phyloP scores from a whole-genome alignment of 2,888 invertebrate genomes.

The Melanostoma scalare region DNA sequence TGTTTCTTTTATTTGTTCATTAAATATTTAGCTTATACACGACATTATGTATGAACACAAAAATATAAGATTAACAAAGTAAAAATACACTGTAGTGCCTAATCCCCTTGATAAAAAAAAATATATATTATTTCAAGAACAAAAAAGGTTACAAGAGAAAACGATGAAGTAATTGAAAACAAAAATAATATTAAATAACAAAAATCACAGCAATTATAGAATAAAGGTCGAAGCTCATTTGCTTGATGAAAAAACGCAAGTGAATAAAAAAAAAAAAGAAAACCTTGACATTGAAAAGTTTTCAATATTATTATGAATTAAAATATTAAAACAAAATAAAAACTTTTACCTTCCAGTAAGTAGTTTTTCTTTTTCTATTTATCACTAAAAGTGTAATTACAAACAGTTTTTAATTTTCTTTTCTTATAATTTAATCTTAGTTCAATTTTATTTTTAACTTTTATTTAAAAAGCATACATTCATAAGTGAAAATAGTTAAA shows the following conservation, averaged over 20 bases:
- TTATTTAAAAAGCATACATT: slow-evolving; percentile 68
- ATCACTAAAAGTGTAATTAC: slow-evolving; percentile 39
- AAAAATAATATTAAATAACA: slow-evolving; percentile 58
- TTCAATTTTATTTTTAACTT: slow-evolving; percentile 74
- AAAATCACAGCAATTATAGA: slow-evolving; percentile 74
- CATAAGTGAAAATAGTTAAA: slow-evolving; percentile 59
- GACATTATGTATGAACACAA: slow-evolving; percentile 70
- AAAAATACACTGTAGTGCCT: slow-evolving; percentile 77
- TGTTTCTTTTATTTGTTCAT: slow-evolving; percentile 48
- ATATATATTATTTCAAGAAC: slow-evolving; percentile 69
- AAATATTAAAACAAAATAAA: slow-evolving; percentile 17
- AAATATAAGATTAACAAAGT: slow-evolving; percentile 60
- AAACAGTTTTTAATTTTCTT: slow-evolving; percentile 17
- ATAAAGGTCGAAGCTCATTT: slow-evolving; percentile 53
- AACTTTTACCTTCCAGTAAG: slow-evolving; percentile 79
- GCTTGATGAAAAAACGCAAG: slow-evolving; percentile 78
- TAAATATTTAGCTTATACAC: slow-evolving; percentile 71
- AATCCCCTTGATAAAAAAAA: slow-evolving; percentile 74
- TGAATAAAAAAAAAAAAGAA: slow-evolving; percentile 78
- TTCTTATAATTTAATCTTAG: slow-evolving; percentile 57
- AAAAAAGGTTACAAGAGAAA: slow-evolving; percentile 73
- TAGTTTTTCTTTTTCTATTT: slow-evolving; percentile 65
- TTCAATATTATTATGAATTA: slow-evolving; percentile 58
- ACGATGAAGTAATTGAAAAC: background rate
- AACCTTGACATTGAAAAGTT: slow-evolving; percentile 45